phyloP scores from a whole-genome alignment of 2,797 vertebrate species.

The Macrochelys suwanniensis region DNA sequence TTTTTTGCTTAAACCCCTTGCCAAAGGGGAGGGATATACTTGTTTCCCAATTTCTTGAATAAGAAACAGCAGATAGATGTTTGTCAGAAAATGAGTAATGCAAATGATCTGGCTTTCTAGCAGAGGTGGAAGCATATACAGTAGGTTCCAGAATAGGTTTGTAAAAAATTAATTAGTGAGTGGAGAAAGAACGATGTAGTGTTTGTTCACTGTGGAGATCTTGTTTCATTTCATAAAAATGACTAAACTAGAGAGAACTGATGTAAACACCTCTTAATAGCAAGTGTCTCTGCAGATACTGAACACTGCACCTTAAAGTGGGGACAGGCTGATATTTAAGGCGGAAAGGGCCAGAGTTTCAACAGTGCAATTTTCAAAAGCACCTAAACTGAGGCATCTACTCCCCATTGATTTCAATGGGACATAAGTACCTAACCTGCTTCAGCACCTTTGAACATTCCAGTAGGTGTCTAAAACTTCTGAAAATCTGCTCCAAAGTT shows the following conservation, averaged over 20 bases:
- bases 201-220: background rate
- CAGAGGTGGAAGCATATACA: background rate
- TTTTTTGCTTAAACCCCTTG: background rate
- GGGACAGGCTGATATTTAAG: background rate
- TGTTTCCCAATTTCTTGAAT: background rate
- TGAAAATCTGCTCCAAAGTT: background rate
- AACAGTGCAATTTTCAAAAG: background rate
- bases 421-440: background rate
- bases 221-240: conserved; percentile 29
- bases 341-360: background rate
- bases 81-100: conserved; percentile 33
- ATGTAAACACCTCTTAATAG: background rate
- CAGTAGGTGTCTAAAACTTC: background rate
- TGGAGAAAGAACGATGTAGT: conserved; percentile 1
- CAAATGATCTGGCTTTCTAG: background rate
- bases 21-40: background rate
- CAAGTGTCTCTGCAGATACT: conserved; percentile 2
- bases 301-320: background rate
- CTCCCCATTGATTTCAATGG: background rate
- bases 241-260: background rate
- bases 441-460: background rate
- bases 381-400: background rate
- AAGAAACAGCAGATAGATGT: background rate
- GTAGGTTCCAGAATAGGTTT: conserved; percentile 25
- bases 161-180: conserved; percentile 39